Evolutionary conservation across 2,888 invertebrate species (phyloP), one percentile per base, ranked within the genome.

Genomic region (Glaucopsyche alexis): DNA sequence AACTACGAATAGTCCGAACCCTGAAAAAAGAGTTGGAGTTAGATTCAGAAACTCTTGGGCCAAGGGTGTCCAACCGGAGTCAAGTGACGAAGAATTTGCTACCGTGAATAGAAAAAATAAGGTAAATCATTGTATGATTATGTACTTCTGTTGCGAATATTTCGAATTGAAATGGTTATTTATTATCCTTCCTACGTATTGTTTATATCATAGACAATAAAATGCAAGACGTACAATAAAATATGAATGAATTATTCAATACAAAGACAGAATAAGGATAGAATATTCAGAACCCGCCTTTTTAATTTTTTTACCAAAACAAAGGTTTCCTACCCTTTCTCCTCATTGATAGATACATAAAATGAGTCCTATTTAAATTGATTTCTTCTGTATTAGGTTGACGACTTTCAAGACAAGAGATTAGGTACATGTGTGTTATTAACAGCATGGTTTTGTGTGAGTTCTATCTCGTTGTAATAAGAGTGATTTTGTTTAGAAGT

Each of bases 31-130:
- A 75, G 80, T 84, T 13, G 89, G 90, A 0, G 92, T 90, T 2
- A 82, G 93, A 74, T 93, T 93, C 77, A 83, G 91, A 79, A 88
- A 84, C 19, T 87, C 90, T 0, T 89, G 93, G 91, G 81, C 83
- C 9, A 84, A 86, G 78, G 87, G 87, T 45, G 77, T 84, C 45
- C 80, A 79, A 8, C 83, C 82, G 29, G 90, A 90, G 70, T 86
- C 90, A 0, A 89, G 84, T 70, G 91, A 92, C 49, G 91, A 92
- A 73, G 88, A 87, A 71, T 89, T 89, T 76, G 78, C 82, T 14
- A 79, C 79, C 60, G 78, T 83, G 2, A 89, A 88, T 76, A 87
- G 85, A 76, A 90, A 91, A 77, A 82, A 83, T 75, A 91, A 91
- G 89, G 92, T 92, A 84, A 55, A 72, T 67, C 49, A 71, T 40